These are phyloP conservation scores for Drosophila nigricruria DNA, from an alignment of 2,888 invertebrate genomes.

Conservation along the genomic window DNA sequence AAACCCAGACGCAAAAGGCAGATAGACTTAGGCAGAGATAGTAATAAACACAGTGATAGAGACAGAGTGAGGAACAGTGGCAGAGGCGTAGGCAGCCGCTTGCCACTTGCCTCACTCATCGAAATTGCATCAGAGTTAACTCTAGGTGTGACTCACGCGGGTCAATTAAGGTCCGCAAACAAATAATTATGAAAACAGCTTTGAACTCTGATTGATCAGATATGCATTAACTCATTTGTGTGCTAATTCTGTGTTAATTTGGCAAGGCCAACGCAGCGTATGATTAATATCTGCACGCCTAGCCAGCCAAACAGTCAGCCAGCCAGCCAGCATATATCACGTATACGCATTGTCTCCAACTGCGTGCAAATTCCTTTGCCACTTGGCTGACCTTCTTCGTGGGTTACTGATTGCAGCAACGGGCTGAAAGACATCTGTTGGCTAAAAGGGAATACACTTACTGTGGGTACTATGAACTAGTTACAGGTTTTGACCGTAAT, in stretches of 20 bases:
- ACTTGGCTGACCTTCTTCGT: slow-evolving; percentile 70
- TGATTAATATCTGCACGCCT: slow-evolving; percentile 50
- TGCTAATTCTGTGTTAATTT: slow-evolving; percentile 65
- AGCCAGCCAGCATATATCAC: slow-evolving; percentile 24
- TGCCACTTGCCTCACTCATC: slow-evolving; percentile 5
- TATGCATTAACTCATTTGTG: slow-evolving; percentile 40
- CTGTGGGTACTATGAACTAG: not conserved
- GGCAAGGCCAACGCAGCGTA: slow-evolving; percentile 57
- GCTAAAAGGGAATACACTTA: not conserved
- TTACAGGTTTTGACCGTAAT: not conserved
- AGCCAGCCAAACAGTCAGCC: not conserved
- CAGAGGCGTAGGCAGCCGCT: slow-evolving; percentile 20
- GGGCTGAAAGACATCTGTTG: slow-evolving; percentile 23
- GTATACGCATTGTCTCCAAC: slow-evolving; percentile 51
- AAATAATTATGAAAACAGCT: slow-evolving; percentile 54
- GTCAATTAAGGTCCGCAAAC: slow-evolving; percentile 58
- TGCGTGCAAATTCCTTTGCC: slow-evolving; percentile 64
- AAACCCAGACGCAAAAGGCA: slow-evolving; percentile 55
- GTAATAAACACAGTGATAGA: too few species aligned
- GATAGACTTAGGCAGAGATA: not conserved
- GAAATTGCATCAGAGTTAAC: slow-evolving; percentile 30
- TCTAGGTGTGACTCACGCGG: slow-evolving; percentile 41
- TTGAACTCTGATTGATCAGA: slow-evolving; percentile 31
- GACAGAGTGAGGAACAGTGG: not conserved
- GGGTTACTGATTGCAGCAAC: slow-evolving; percentile 21